phyloP scores from a whole-genome alignment of 1,140 invertebrate species.

The Cotesia glomerata region DNA sequence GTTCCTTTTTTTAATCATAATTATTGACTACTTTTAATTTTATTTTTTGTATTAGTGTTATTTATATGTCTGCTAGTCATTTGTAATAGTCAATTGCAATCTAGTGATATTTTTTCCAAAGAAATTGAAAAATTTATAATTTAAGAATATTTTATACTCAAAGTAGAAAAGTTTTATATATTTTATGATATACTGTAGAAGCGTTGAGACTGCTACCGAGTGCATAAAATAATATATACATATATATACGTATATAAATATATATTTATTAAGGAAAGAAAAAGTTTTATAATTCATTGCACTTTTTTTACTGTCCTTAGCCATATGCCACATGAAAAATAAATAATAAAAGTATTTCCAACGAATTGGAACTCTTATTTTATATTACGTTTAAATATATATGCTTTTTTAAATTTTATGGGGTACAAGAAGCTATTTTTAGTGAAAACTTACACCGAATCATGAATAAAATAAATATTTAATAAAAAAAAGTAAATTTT shows the following conservation, averaged over 20 bases:
- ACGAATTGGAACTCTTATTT: constrained; percentile 60
- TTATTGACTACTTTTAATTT: background rate
- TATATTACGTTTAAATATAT: constrained; percentile 5
- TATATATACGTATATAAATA: background rate
- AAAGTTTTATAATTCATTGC: constrained; percentile 62
- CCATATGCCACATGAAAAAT: constrained; percentile 13
- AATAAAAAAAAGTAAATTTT: background rate
- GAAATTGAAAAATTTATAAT: constrained; percentile 13
- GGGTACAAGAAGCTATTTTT: background rate
- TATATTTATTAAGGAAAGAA: constrained; percentile 8
- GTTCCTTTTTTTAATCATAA: background rate
- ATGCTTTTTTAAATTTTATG: background rate
- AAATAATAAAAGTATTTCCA: constrained; percentile 35
- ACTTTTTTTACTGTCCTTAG: constrained; percentile 37
- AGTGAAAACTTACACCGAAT: background rate
- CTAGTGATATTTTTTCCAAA: constrained; percentile 41
- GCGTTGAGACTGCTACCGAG: background rate
- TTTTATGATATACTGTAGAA: constrained; percentile 41
- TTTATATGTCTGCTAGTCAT: background rate
- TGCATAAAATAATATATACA: background rate
- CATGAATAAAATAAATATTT: background rate
- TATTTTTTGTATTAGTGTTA: background rate
- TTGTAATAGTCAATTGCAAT: constrained; percentile 2
- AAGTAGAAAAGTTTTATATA: background rate
- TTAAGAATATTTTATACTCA: background rate